A percentile compares a stretch with the other conserved stretches of the same genome.
These are phyloP conservation scores for Melanotaenia boesemani DNA, from an alignment of 2,797 vertebrate species.

Conservation along the genomic window DNA sequence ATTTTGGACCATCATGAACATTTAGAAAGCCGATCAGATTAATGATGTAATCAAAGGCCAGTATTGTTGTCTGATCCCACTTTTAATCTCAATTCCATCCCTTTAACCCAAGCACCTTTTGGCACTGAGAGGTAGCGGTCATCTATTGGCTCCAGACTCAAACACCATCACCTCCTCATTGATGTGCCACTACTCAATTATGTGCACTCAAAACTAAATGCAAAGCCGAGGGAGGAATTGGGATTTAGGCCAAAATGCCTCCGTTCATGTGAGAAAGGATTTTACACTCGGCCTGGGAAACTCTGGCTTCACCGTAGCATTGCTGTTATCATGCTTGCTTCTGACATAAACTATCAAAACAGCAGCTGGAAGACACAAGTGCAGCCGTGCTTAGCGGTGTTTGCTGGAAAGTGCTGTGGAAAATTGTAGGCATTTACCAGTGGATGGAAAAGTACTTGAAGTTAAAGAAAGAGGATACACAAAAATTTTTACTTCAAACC, in stretches of 20 bases:
- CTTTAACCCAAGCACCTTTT: background rate
- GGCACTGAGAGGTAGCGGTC: background rate
- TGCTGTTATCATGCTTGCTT: constrained; percentile 42
- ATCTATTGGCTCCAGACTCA: background rate
- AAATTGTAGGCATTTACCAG: constrained; percentile 55
- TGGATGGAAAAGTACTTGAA: constrained; percentile 39
- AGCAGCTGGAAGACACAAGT: constrained; percentile 47
- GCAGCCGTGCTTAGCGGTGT: constrained; percentile 30
- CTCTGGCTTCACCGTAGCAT: constrained; percentile 1
- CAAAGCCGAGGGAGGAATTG: background rate
- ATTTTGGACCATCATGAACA: background rate
- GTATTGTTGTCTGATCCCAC: background rate
- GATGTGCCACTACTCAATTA: background rate
- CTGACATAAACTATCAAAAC: constrained; percentile 42
- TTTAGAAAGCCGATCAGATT: background rate
- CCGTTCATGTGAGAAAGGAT: constrained; percentile 9
- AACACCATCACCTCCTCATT: background rate
- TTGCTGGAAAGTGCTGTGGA: constrained; percentile 47
- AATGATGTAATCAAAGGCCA: background rate
- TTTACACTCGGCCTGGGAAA: constrained; percentile 37
- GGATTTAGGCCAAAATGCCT: constrained; percentile 9
- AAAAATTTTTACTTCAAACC: constrained; percentile 23
- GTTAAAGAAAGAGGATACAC: constrained; percentile 24
- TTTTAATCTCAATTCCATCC: background rate
- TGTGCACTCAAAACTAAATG: background rate